phyloP scores from a whole-genome alignment of 2,113 vertebrate genomes.

The Peromyscus leucopus region DNA sequence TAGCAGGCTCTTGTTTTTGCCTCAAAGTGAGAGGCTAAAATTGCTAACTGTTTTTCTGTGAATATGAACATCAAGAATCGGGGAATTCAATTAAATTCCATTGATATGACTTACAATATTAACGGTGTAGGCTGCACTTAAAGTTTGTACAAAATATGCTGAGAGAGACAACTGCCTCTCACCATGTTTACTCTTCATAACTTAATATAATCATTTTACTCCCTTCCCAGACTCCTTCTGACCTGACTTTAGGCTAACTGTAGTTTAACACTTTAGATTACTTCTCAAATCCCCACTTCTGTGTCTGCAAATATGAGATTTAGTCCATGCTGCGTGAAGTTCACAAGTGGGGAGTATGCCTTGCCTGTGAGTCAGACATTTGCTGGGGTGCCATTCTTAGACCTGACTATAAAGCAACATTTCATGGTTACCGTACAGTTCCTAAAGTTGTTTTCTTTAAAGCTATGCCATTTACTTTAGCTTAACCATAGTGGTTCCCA shows the following conservation, averaged over 20 bases:
- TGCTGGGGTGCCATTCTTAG: conserved; percentile 43
- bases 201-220: background rate
- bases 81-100: conserved; percentile 1
- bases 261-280: background rate
- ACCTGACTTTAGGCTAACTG: background rate
- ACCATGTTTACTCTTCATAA: background rate
- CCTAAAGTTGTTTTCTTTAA: background rate
- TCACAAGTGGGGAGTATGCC: background rate
- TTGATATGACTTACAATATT: background rate
- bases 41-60: background rate
- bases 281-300: conserved; percentile 29
- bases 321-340: background rate
- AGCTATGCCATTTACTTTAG: background rate
- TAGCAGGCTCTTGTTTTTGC: conserved; percentile 6
- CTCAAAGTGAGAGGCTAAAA: background rate
- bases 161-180: background rate
- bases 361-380: conserved; percentile 40
- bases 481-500: background rate
- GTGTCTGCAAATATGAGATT: background rate
- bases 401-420: conserved; percentile 20
- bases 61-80: background rate
- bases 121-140: background rate
- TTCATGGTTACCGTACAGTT: background rate
- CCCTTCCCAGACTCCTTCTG: background rate
- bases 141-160: background rate